A percentile compares a stretch with the other conserved stretches of the same genome.
Evolutionary conservation across 2,113 vertebrate genomes (phyloP).

Genomic region (Sminthopsis crassicaudata): DNA sequence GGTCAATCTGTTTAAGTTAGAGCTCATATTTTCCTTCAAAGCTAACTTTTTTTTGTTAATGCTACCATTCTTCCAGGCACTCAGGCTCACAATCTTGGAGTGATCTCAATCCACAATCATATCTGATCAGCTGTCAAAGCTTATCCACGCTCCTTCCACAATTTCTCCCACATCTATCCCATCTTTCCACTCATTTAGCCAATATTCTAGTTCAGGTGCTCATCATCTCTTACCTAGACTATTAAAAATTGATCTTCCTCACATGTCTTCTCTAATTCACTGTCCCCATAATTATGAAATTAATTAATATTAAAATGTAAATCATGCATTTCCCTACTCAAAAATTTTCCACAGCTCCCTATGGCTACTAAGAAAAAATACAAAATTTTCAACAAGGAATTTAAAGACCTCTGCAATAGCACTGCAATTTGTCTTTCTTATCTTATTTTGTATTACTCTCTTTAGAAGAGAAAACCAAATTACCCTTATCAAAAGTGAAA

Average conservation of each 20-base stretch:
- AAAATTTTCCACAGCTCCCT: not conserved
- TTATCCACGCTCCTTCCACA: not conserved
- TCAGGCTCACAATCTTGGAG: not conserved
- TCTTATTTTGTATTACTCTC: not conserved
- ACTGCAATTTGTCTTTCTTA: not conserved
- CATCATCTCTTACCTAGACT: not conserved
- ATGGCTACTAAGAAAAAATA: not conserved
- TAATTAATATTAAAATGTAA: not conserved
- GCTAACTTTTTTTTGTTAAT: not conserved
- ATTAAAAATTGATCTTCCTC: not conserved
- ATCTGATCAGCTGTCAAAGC: not conserved
- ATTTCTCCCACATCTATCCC: not conserved
- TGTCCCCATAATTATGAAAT: not conserved
- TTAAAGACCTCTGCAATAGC: not conserved
- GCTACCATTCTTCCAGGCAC: not conserved
- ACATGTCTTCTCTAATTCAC: not conserved
- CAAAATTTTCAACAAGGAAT: not conserved
- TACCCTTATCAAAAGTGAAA: not conserved
- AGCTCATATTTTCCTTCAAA: not conserved
- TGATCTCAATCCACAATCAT: not conserved
- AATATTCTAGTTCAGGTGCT: not conserved
- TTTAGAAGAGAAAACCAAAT: not conserved
- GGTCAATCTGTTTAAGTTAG: not conserved
- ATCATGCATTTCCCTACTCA: not conserved
- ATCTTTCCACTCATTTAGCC: not conserved